Evolutionary conservation across 1,140 invertebrate genomes (phyloP), one percentile per base, ranked within the genome.

Genomic region (Tetramorium parvispinum): DNA sequence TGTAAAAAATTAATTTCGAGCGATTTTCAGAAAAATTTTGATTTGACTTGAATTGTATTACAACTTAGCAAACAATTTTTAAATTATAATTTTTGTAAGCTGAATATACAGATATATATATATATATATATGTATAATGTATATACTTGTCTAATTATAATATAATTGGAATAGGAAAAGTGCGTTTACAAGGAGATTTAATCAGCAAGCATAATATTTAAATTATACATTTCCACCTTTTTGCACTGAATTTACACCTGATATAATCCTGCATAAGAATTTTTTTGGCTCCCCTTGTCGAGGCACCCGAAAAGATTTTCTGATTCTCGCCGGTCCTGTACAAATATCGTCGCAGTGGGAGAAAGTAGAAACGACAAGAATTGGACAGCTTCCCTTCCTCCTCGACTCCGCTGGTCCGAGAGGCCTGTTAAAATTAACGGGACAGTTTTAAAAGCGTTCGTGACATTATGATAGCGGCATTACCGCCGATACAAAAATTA

Each of bases 351-450:
- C 46, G 8, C 7, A 73, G 40, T 71, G 11, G 53, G n/a, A 8
- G 24, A 57, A 71, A 57, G 43, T 66, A 68, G n/a, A 66, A 79
- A 79, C 46, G 37, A 1, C 27, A 70, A 43, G 18, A 83, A 40
- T 61, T 83, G n/a, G 53, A 51, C 13, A 71, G 32, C 13, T 13
- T 46, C 24, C 8, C 46, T 53, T 13, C n/a, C 40, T 40, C 51
- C 11, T 46, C 2, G 10, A 18, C 7, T 49, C 16, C 13, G 18
- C 18, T 37, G 13, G 8, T 43, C 11, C 8, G 16, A 32, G 0
- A 83, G 43, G 24, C 13, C 16, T 21, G 21, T 83, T 83, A 73
- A 82, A 82, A 46, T 70, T 73, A 73, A 82, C 66, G 51, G 40
- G 13, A 73, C 40, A 83, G 7, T 73, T 82, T 73, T 32, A 46